Evolutionary conservation across 2,888 invertebrate genomes (phyloP).

Genomic region (Acanthosoma haemorrhoidale): DNA sequence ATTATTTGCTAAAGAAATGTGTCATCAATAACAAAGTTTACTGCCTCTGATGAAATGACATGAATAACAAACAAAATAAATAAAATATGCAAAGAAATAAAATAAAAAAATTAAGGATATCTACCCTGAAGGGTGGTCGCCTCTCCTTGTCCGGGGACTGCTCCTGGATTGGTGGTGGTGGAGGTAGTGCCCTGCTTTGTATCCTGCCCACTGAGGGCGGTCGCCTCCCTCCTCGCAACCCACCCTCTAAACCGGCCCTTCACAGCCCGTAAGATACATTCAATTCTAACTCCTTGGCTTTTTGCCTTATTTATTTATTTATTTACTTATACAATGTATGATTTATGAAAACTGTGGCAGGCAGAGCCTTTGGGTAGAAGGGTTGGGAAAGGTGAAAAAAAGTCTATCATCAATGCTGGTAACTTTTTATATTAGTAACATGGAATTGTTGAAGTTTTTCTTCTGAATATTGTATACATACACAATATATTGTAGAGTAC

Average conservation of each 20-base stretch:
- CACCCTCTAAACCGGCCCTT: constrained; percentile 51
- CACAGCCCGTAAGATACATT: constrained; percentile 30
- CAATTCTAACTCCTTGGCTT: background rate
- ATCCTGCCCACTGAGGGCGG: constrained; percentile 35
- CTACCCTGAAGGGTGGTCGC: constrained; percentile 36
- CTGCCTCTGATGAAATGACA: constrained; percentile 8
- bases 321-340: background rate
- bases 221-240: constrained; percentile 30
- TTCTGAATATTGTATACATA: too few species aligned
- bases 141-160: constrained; percentile 35
- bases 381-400: background rate
- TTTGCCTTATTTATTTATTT: background rate
- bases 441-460: too few species aligned
- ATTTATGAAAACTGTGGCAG: background rate
- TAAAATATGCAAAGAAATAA: background rate
- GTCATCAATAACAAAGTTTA: background rate
- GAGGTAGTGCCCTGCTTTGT: constrained; percentile 36
- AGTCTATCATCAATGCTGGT: background rate
- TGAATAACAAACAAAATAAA: background rate
- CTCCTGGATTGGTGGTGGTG: constrained; percentile 36
- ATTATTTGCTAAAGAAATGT: too few species aligned
- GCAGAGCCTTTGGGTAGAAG: background rate
- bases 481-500: too few species aligned
- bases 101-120: constrained; percentile 10
- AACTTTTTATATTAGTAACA: too few species aligned